Evolutionary conservation across 2,113 vertebrate species (phyloP).

Genomic region (Cyprinodon variegatus): DNA sequence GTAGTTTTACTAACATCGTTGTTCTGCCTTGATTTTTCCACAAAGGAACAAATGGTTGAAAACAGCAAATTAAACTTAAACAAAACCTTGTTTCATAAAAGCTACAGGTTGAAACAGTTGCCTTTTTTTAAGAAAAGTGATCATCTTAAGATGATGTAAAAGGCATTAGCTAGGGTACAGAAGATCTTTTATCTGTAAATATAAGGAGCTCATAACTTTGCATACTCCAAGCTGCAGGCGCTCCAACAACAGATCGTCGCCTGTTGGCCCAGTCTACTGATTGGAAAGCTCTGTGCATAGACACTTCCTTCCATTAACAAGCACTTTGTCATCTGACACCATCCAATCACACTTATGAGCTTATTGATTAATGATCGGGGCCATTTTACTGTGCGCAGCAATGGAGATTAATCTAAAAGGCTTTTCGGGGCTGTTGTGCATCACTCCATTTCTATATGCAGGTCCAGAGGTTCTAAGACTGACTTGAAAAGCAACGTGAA

Average conservation of each 20-base stretch:
- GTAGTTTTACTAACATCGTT: too few relatives aligned
- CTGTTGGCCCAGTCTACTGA: conserved; percentile 37
- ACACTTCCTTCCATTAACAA: conserved; percentile 39
- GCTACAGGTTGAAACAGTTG: too few relatives aligned
- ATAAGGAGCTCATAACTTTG: conserved; percentile 1
- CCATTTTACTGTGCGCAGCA: conserved; percentile 1
- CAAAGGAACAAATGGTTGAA: too few relatives aligned
- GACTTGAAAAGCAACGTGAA: too few relatives aligned
- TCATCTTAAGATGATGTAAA: neutral
- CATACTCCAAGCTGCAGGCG: neutral
- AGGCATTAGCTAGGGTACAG: neutral
- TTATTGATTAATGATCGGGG: conserved; percentile 56
- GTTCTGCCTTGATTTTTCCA: too few relatives aligned
- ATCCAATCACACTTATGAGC: conserved; percentile 62
- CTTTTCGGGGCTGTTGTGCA: neutral
- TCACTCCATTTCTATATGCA: too few relatives aligned
- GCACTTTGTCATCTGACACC: conserved; percentile 56
- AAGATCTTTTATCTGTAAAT: neutral
- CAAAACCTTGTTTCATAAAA: neutral
- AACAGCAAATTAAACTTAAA: too few relatives aligned
- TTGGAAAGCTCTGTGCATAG: conserved; percentile 51
- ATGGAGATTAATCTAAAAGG: neutral
- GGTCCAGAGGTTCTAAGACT: too few relatives aligned
- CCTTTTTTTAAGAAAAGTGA: neutral
- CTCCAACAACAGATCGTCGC: conserved; percentile 17